Base-by-base conservation (phyloP, 2,888 invertebrate species). In the Furcula furcula region DNA sequence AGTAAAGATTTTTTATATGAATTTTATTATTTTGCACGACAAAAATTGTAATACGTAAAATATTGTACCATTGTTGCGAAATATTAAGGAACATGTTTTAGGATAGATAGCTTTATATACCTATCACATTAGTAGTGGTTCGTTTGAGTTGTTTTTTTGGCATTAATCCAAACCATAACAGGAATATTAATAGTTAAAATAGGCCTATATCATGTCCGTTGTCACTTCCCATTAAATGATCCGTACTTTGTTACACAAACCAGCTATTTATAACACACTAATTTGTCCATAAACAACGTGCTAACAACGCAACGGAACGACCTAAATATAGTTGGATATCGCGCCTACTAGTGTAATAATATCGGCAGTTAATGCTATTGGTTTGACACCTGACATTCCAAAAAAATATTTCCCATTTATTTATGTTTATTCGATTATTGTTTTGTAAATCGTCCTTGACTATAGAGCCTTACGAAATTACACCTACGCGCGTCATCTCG, bases 401-500 rank as follows among this genome's bases (percentile, higher is more conserved):
- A 44, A 62, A 70, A 68, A 66, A 6, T 16, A 16, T 16, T 6
- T 4, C 4, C 16, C 16, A 3, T 16, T 4, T 3, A 16, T 16
- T 16, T 9, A 22, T 28, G 46, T 55, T 59, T 62, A 65, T 67
- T 58, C 31, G 53, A 52, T 50, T 70, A 56, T 59, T 65, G 65
- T 74, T 81, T 81, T 71, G 74, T 68, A 72, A 76, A 68, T 60
- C 74, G 84, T 76, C 84, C 86, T 86, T 86, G 83, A 66, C 58
- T 64, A 37, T 50, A 54, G 45, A 64, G 59, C 47, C 71, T 83
- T 83, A 73, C 70, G 78, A 82, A 79, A 84, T 67, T 55, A 65
- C 73, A 64, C 72, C 71, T 65, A 62, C 65, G 62, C 68, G 62
- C 68, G 53, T 56, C 56, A 69, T 57, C 56, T 65, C 47, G 42